Base-by-base conservation (phyloP, 2,888 invertebrate species). In the Tipula confusa region DNA sequence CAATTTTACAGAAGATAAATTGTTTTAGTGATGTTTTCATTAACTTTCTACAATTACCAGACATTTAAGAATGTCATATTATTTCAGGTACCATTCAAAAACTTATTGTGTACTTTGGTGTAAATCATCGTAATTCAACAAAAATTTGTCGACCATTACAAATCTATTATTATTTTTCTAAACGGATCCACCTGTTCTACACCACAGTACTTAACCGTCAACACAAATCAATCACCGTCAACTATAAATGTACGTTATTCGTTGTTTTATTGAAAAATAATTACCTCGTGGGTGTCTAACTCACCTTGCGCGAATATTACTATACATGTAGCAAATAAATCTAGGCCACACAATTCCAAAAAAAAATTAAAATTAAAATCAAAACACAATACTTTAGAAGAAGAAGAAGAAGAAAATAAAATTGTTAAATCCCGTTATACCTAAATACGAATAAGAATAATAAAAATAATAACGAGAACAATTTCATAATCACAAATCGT, bases 401-500 rank as follows among this genome's bases (percentile, higher is more conserved):
- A n/a, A n/a, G n/a, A n/a, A n/a, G n/a, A n/a, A n/a, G n/a, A n/a
- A n/a, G n/a, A n/a, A n/a, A n/a, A n/a, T n/a, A n/a, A n/a, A n/a
- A n/a, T n/a, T n/a, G n/a, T n/a, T n/a, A 64, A 64, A 64, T 64
- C 64, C 64, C 64, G 64, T 64, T 64, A 64, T 2, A 43, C 6
- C 2, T n/a, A 43, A 43, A 0, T 38, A 38, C 9, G 38, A 38
- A 38, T 48, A 48, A 38, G 38, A 64, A 64, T 64, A 64, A 24
- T 24, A 24, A 64, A 64, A 64, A 64, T 64, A 64, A 64, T 64
- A 64, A 64, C 64, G 64, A 64, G 64, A 64, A 24, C 64, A 24
- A 24, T 64, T 64, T 24, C 24, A 64, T 64, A 64, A 64, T 64
- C 64, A 64, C 64, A 64, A 64, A 64, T 64, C 64, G 64, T 64